Evolutionary conservation across 2,888 invertebrate species (phyloP).

Genomic region (Uloborus plumipes): DNA sequence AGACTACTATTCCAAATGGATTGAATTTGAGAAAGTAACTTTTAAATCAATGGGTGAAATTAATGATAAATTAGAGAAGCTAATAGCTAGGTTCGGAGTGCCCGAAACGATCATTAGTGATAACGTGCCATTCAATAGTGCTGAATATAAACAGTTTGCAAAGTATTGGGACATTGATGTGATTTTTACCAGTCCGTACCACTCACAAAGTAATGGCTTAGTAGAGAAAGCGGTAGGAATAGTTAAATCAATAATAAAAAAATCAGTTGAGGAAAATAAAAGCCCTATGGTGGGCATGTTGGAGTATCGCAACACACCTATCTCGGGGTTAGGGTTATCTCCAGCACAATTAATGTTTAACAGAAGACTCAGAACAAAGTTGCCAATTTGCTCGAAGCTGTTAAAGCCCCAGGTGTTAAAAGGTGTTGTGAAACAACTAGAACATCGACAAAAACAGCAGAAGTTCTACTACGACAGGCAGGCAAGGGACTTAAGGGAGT

Average conservation of each 20-base stretch:
- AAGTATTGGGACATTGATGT: constrained; percentile 21
- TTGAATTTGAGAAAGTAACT: constrained; percentile 8
- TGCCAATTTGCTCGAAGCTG: too few species aligned
- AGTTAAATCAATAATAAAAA: constrained; percentile 23
- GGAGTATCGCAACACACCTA: constrained; percentile 1
- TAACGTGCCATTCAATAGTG: constrained; percentile 9
- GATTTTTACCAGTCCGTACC: constrained; percentile 7
- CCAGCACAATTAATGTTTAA: not conserved
- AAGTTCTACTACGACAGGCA: too few species aligned
- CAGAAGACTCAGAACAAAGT: not conserved
- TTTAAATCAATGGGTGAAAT: constrained; percentile 18
- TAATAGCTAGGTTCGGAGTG: constrained; percentile 17
- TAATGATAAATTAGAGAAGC: constrained; percentile 6
- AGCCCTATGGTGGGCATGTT: not conserved
- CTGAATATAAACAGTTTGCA: constrained; percentile 8
- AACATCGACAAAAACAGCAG: too few species aligned
- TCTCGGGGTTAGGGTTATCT: not conserved
- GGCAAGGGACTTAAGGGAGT: too few species aligned
- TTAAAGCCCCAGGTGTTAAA: too few species aligned
- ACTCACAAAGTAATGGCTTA: constrained; percentile 23
- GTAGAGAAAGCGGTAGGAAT: constrained; percentile 32
- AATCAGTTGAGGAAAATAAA: constrained; percentile 19
- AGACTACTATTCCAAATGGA: constrained; percentile 28
- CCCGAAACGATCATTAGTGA: constrained; percentile 2
- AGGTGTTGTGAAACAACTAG: too few species aligned